Base-by-base conservation (phyloP, 2,113 vertebrate species). In the Tenebrosternarchus preto region DNA sequence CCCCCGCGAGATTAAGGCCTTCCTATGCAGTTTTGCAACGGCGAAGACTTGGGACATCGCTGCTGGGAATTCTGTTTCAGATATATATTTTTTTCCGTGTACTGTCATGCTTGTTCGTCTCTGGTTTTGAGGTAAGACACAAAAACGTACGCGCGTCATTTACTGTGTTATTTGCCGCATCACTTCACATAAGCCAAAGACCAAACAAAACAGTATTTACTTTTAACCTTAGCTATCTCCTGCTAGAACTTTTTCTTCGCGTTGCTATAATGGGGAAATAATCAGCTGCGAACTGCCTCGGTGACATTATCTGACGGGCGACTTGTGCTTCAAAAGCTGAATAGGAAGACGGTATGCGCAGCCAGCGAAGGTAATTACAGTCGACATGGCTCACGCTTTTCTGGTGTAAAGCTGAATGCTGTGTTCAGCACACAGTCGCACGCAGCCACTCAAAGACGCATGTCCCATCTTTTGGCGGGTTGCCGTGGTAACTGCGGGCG, bases 401-500 rank as follows among this genome's bases (percentile, higher is more conserved):
- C 76, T 82, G 46, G 68, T 78, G 31, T 59, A 82, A n/a, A 82
- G 69, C 43, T 74, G 69, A 39, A 66, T 61, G 46, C 69, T 15
- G 15, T 36, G 22, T 33, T 19, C 7, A 5, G 1, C 7, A 12
- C 25, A 19, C 53, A 80, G 55, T 55, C 69, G 22, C 6, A 15
- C 43, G 27, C 57, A 33, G 77, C 36, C 67, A 73, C 31, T 56
- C 24, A 33, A 73, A 80, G 67, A 71, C 68, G n/a, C 68, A 15
- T 12, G 43, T 50, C 9, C 43, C 43, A 79, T 85, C 81, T 83
- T 84, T 82, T 80, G 57, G 59, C 70, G 36, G 0, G 90, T 92
- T 90, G 84, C 87, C 87, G n/a, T 73, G 89, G 88, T 82, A 92
- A 92, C 89, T 68, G 74, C 69, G 69, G 36, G 24, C 81, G 87